phyloP scores from a whole-genome alignment of 2,797 vertebrate genomes.

The Trachurus trachurus region DNA sequence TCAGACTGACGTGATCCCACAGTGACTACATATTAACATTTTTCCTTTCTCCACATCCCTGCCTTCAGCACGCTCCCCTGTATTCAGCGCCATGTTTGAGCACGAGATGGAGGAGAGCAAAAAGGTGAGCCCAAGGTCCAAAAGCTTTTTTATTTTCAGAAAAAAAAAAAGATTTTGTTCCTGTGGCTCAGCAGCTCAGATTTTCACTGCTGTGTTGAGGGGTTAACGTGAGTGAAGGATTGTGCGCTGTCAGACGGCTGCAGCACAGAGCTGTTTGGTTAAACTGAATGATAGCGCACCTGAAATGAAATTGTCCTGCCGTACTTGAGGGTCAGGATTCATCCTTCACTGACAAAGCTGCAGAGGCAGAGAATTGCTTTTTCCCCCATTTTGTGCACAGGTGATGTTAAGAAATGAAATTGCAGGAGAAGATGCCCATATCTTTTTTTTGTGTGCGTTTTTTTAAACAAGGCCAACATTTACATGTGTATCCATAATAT shows the following conservation, averaged over 20 bases:
- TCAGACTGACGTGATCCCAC: background rate
- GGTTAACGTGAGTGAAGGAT: slow-evolving; percentile 67
- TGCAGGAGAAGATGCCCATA: slow-evolving; percentile 25
- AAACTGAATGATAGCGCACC: slow-evolving; percentile 64
- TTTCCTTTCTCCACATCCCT: slow-evolving; percentile 35
- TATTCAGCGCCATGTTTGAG: slow-evolving; percentile 99
- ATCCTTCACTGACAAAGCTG: slow-evolving; percentile 74
- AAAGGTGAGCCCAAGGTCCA: slow-evolving; percentile 88
- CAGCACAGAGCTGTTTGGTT: slow-evolving; percentile 57
- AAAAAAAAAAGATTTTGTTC: slow-evolving; percentile 59
- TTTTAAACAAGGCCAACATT: background rate
- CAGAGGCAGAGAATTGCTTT: slow-evolving; percentile 69
- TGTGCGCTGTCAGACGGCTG: slow-evolving; percentile 55
- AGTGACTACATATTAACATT: background rate
- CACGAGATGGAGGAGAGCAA: slow-evolving; percentile 99
- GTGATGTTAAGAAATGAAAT: slow-evolving; percentile 58
- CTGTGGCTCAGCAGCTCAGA: slow-evolving; percentile 27
- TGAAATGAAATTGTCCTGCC: slow-evolving; percentile 75
- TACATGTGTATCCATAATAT: too few species aligned
- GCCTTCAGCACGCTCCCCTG: slow-evolving; percentile 92
- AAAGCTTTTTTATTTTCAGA: slow-evolving; percentile 3
- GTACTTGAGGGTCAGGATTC: slow-evolving; percentile 64
- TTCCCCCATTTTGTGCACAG: slow-evolving; percentile 48
- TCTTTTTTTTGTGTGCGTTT: slow-evolving; percentile 3
- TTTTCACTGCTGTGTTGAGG: slow-evolving; percentile 29